Evolutionary conservation across 2,113 vertebrate species (phyloP).

Genomic region (Neogobius melanostomus): DNA sequence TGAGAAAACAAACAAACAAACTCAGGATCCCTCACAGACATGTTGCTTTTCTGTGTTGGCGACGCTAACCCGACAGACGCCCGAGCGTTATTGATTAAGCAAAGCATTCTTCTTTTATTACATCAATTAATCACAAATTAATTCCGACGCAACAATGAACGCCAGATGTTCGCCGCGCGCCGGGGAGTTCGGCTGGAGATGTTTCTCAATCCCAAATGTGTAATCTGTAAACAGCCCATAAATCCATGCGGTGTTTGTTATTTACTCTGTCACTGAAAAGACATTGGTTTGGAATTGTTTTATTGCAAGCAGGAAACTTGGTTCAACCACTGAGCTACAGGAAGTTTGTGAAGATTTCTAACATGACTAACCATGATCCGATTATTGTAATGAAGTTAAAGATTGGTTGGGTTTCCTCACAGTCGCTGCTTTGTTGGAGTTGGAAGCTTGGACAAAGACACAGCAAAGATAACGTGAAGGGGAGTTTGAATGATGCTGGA

Average conservation of each 20-base stretch:
- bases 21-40: background rate
- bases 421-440: no score
- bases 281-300: constrained; percentile 18
- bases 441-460: no score
- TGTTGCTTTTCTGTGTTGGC: background rate
- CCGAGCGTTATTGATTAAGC: background rate
- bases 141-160: background rate
- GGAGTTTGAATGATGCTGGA: no score
- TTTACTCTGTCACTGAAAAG: constrained; percentile 10
- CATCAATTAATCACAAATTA: constrained; percentile 1
- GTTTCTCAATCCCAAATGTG: background rate
- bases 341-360: background rate
- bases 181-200: background rate
- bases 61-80: background rate
- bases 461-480: no score
- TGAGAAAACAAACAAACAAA: background rate
- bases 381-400: constrained; percentile 1
- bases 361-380: background rate
- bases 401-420: no score
- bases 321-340: background rate
- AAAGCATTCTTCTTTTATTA: background rate
- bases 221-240: background rate
- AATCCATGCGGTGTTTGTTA: constrained; percentile 12
- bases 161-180: background rate
- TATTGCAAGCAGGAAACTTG: constrained; percentile 31